Percentiles rank a stretch among this genome's conserved stretches.
Evolutionary conservation across 2,797 vertebrate genomes (phyloP).

Genomic region (Thunnus albacares): DNA sequence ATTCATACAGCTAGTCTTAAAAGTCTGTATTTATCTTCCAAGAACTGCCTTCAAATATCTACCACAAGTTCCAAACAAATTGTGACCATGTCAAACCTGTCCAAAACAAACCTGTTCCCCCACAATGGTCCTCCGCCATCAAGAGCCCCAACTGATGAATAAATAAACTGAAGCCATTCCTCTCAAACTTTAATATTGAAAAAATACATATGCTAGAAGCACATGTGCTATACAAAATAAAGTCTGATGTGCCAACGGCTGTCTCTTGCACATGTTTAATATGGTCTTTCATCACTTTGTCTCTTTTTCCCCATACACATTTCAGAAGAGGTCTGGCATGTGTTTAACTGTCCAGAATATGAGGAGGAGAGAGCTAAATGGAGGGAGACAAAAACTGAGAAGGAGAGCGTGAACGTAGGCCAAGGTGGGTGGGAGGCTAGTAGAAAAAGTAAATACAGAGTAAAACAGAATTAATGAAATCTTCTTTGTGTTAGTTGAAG

Average conservation of each 20-base stretch:
- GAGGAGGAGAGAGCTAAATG: constrained; percentile 2
- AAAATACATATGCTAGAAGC: constrained; percentile 53
- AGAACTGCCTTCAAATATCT: constrained; percentile 45
- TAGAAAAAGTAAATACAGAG: constrained; percentile 10
- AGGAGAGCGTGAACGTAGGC: constrained; percentile 34
- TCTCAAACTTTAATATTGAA: constrained; percentile 40
- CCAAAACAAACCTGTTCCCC: constrained; percentile 42
- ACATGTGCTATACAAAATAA: constrained; percentile 48
- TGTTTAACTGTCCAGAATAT: constrained; percentile 68
- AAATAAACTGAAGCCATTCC: constrained; percentile 49
- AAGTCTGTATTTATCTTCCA: constrained; percentile 40
- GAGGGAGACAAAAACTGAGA: not conserved
- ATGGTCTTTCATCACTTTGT: constrained; percentile 71
- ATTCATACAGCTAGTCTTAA: not conserved
- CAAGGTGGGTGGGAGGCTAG: constrained; percentile 51
- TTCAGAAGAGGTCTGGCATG: constrained; percentile 55
- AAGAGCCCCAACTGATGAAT: constrained; percentile 30
- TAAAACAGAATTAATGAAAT: constrained; percentile 19
- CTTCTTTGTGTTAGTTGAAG: constrained; percentile 5
- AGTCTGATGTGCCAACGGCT: constrained; percentile 37
- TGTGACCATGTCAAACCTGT: constrained; percentile 21
- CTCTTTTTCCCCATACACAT: constrained; percentile 33
- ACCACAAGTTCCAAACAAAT: constrained; percentile 57
- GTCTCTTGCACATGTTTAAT: constrained; percentile 64
- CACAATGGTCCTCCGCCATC: constrained; percentile 25